Base-by-base conservation (phyloP, 2,888 invertebrate species). In the Chrysodeixis includens region DNA sequence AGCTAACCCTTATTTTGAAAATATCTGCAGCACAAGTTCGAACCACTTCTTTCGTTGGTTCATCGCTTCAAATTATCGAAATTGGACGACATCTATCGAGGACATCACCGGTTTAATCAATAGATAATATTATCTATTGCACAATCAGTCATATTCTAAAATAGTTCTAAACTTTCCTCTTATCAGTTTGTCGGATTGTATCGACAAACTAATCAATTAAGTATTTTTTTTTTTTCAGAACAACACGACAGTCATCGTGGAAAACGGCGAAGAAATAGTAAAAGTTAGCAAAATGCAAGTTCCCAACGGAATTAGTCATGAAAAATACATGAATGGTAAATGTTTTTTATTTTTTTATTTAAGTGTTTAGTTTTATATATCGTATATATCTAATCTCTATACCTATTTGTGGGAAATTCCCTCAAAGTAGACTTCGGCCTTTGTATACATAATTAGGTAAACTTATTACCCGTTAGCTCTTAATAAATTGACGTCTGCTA, bases 311-410 rank as follows among this genome's bases (percentile, higher is more conserved):
- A 80, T 90, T 58, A 87, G 82, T 67, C 85, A 83, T 61, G 78
- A 87, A 51, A 87, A 89, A 79, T 79, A 88, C 72, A 82, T 90
- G 82, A 90, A 93, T 79, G 94, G 94, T 93, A 83, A 86, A 84
- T 82, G 6, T 26, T 26, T 6, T 4, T 26, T 26, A 2, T 26
- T 26, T 4, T 26, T 26, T 26, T n/a, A n/a, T n/a, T n/a, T n/a
- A n/a, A n/a, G n/a, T n/a, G n/a, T n/a, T n/a, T n/a, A n/a, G n/a
- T n/a, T n/a, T n/a, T n/a, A n/a, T n/a, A n/a, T n/a, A n/a, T n/a
- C n/a, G n/a, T n/a, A n/a, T n/a, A n/a, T n/a, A n/a, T n/a, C n/a
- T n/a, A n/a, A n/a, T n/a, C n/a, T n/a, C n/a, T n/a, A n/a, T n/a
- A n/a, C n/a, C n/a, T n/a, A n/a, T n/a, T n/a, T n/a, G n/a, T n/a